Evolutionary conservation across 1,140 invertebrate genomes (phyloP).

Genomic region (Protaetia brevitarsis): DNA sequence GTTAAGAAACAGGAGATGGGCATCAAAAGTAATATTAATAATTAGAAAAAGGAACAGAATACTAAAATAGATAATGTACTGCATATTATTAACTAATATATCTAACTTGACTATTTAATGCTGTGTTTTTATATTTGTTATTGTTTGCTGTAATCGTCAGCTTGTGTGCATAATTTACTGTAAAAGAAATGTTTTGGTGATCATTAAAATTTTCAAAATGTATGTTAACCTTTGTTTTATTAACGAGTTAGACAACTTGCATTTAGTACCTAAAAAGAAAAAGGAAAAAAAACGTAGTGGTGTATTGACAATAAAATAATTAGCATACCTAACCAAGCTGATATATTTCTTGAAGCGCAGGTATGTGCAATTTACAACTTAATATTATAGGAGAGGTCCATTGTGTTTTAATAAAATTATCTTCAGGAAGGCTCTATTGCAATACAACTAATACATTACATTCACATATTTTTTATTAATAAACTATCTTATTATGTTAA

Average conservation of each 20-base stretch:
- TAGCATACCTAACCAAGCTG: no score
- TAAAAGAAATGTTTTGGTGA: conserved; percentile 8
- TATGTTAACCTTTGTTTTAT: conserved; percentile 12
- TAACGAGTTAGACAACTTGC: neutral
- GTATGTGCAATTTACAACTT: no score
- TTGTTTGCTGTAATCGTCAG: conserved; percentile 9
- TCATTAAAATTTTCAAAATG: neutral
- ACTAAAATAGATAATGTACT: conserved; percentile 9
- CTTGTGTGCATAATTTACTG: neutral
- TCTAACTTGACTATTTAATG: neutral
- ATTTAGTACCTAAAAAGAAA: neutral
- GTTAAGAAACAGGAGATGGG: no score
- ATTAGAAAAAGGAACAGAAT: conserved; percentile 1
- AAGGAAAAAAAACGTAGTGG: no score
- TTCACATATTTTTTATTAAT: no score
- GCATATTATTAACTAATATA: neutral
- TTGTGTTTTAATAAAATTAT: no score
- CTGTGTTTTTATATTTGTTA: neutral
- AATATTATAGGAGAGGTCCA: no score
- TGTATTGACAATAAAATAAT: no score
- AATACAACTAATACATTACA: no score
- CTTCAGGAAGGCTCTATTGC: no score
- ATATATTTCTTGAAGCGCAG: no score
- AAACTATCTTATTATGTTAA: no score
- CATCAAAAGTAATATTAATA: neutral